These are phyloP conservation scores for Linnaemya tessellans DNA, from an alignment of 2,888 invertebrate species.

Conservation along the genomic window DNA sequence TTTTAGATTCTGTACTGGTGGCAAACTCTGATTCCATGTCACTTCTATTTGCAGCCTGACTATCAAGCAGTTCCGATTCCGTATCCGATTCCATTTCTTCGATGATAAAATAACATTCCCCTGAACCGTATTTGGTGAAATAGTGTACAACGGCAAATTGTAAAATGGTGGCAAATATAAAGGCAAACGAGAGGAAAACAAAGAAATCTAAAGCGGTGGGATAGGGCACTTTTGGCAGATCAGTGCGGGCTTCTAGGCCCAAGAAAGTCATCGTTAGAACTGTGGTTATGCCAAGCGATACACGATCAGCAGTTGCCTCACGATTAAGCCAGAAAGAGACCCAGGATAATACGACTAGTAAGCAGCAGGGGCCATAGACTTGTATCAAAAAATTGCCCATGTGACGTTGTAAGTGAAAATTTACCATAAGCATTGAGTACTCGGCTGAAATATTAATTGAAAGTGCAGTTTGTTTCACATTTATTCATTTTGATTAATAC, in stretches of 20 bases:
- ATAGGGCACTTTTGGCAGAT: conserved; percentile 93
- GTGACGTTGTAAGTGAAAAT: conserved; percentile 90
- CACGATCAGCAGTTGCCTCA: conserved; percentile 92
- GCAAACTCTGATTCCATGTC: conserved; percentile 78
- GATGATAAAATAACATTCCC: conserved; percentile 89
- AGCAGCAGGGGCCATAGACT: conserved; percentile 92
- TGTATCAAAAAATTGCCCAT: conserved; percentile 95
- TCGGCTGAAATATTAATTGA: conserved; percentile 84
- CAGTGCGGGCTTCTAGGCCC: conserved; percentile 90
- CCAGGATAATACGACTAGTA: conserved; percentile 93
- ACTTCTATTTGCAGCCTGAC: conserved; percentile 47
- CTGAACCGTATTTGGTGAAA: conserved; percentile 92
- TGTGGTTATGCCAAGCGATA: conserved; percentile 92
- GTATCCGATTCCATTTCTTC: conserved; percentile 86
- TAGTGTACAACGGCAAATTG: conserved; percentile 94
- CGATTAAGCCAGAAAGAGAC: conserved; percentile 93
- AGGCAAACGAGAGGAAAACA: conserved; percentile 91
- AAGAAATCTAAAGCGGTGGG: conserved; percentile 94
- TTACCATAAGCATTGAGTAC: conserved; percentile 89
- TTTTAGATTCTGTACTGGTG: conserved; percentile 81
- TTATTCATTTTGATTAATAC: neutral
- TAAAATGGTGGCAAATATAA: conserved; percentile 91
- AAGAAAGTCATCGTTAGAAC: conserved; percentile 93
- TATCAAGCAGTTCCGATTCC: conserved; percentile 84
- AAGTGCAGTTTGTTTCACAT: neutral